Evolutionary conservation across 2,797 vertebrate genomes (phyloP).

Genomic region (Centroberyx gerrardi): DNA sequence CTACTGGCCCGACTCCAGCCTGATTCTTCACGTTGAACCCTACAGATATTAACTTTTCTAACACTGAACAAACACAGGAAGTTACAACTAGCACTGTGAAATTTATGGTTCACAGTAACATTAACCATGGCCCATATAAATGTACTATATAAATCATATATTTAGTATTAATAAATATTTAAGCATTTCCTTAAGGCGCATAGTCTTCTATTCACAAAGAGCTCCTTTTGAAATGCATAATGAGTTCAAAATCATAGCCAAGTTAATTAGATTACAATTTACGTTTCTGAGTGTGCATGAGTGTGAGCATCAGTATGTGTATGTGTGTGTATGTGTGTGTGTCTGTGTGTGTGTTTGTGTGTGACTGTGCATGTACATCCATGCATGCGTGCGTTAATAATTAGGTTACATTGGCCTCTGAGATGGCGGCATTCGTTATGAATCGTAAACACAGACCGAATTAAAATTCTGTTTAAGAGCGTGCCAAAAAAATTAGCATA

Average conservation of each 20-base stretch:
- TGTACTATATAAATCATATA: slow-evolving; percentile 48
- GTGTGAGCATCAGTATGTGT: slow-evolving; percentile 24
- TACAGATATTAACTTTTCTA: too few relatives aligned
- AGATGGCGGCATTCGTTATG: slow-evolving; percentile 74
- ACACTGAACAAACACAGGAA: not conserved
- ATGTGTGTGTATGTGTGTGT: slow-evolving; percentile 34
- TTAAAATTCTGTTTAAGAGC: slow-evolving; percentile 79
- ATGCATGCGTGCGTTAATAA: slow-evolving; percentile 74
- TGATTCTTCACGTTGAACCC: too few relatives aligned
- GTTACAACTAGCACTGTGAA: slow-evolving; percentile 19
- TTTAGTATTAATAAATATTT: slow-evolving; percentile 59
- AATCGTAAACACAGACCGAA: slow-evolving; percentile 76
- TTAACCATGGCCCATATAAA: slow-evolving; percentile 29
- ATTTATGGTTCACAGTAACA: slow-evolving; percentile 12
- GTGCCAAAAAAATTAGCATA: slow-evolving; percentile 75
- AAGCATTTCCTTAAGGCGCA: slow-evolving; percentile 40
- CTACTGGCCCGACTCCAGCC: not conserved
- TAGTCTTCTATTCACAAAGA: slow-evolving; percentile 56
- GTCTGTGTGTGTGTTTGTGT: not conserved
- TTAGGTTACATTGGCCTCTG: slow-evolving; percentile 80
- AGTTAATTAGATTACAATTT: slow-evolving; percentile 68
- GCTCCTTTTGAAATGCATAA: slow-evolving; percentile 65
- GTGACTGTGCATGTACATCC: slow-evolving; percentile 38
- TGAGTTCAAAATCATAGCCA: slow-evolving; percentile 48
- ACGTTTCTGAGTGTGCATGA: slow-evolving; percentile 45